Percentiles rank a stretch among this genome's conserved stretches.
Evolutionary conservation across 1,140 invertebrate genomes (phyloP).

Genomic region (Aphidius gifuensis): DNA sequence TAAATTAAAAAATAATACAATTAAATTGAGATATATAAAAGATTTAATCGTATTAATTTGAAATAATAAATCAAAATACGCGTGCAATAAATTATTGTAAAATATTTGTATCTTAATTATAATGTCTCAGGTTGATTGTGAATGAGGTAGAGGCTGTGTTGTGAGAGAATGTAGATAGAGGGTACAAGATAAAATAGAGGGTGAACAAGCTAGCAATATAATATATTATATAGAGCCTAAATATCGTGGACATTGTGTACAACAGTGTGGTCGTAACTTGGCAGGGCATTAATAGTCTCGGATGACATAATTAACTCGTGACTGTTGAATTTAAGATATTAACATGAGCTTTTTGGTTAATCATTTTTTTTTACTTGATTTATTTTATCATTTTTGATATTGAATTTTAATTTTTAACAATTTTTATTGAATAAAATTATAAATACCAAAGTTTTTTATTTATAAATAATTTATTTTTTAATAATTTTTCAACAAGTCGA

Average conservation of each 20-base stretch:
- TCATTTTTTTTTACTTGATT: too few species aligned
- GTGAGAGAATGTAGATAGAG: slow-evolving; percentile 7
- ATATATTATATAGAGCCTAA: slow-evolving; percentile 42
- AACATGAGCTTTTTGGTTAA: slow-evolving; percentile 27
- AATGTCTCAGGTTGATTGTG: slow-evolving; percentile 41
- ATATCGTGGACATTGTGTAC: slow-evolving; percentile 36
- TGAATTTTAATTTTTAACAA: too few species aligned
- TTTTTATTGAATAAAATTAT: too few species aligned
- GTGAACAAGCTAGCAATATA: slow-evolving; percentile 17
- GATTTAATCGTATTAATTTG: too few species aligned
- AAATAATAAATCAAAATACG: slow-evolving; percentile 19
- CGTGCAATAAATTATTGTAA: not conserved
- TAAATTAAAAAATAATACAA: too few species aligned
- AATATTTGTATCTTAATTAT: slow-evolving; percentile 40
- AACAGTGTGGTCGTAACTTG: slow-evolving; percentile 12
- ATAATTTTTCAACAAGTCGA: too few species aligned
- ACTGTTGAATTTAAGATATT: slow-evolving; percentile 39
- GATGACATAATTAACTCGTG: slow-evolving; percentile 44
- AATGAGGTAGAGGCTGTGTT: slow-evolving; percentile 12
- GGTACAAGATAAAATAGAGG: slow-evolving; percentile 17
- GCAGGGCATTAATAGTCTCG: slow-evolving; percentile 42
- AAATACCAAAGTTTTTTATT: too few species aligned
- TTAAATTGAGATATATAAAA: too few species aligned
- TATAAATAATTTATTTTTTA: too few species aligned
- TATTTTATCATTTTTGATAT: too few species aligned